Evolutionary conservation across 1,140 invertebrate species (phyloP).

Genomic region (Ostrea edulis): DNA sequence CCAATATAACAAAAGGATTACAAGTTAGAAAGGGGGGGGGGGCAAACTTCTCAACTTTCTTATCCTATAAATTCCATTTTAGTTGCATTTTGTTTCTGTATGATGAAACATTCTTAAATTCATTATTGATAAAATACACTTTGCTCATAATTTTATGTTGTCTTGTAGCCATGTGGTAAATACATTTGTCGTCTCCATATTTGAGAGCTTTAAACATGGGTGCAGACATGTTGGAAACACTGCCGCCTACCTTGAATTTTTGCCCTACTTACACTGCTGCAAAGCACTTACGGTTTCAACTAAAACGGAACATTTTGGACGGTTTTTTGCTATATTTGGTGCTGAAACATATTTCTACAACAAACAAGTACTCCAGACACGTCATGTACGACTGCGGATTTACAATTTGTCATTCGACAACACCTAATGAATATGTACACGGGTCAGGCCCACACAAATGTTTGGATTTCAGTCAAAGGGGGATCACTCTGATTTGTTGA

Average conservation of each 20-base stretch:
- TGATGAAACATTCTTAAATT: background rate
- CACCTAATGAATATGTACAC: slow-evolving; percentile 58
- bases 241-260: slow-evolving; percentile 56
- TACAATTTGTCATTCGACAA: slow-evolving; percentile 45
- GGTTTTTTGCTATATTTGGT: slow-evolving; percentile 17
- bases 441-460: slow-evolving; percentile 56
- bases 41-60: background rate
- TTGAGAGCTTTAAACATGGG: slow-evolving; percentile 50
- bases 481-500: slow-evolving; percentile 34
- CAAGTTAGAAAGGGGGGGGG: background rate
- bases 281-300: slow-evolving; percentile 37
- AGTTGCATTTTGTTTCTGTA: background rate
- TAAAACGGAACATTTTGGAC: slow-evolving; percentile 40
- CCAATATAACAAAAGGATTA: no score
- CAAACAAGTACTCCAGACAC: slow-evolving; percentile 49
- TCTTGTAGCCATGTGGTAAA: background rate
- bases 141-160: background rate
- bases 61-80: background rate
- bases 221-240: slow-evolving; percentile 60
- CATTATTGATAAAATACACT: no score
- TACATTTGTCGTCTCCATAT: slow-evolving; percentile 26
- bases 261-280: slow-evolving; percentile 49
- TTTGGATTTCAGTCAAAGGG: slow-evolving; percentile 42
- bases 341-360: background rate
- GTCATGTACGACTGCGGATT: slow-evolving; percentile 53